Conservation (phyloP, 2,888 invertebrate genomes). For the Oscheius myriophilus region DNA sequence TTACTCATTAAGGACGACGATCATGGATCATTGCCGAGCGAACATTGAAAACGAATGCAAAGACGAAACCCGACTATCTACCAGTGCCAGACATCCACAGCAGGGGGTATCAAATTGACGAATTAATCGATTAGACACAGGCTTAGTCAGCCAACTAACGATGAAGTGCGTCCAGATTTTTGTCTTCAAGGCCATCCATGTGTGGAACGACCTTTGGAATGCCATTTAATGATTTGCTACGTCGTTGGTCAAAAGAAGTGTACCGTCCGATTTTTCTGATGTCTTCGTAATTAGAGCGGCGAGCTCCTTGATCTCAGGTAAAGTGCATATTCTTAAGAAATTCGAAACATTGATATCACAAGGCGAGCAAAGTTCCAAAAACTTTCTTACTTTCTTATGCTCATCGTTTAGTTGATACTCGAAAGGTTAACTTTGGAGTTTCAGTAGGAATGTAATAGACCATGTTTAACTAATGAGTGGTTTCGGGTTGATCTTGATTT, state of each 20-base stretch:
- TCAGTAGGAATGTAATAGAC: too few species aligned
- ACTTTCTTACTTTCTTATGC: too few species aligned
- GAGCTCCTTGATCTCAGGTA: too few species aligned
- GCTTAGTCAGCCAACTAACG: constrained; percentile 22
- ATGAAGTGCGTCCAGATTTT: constrained; percentile 16
- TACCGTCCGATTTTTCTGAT: neutral
- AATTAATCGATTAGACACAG: constrained; percentile 20
- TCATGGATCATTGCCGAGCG: too few species aligned
- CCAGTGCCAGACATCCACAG: neutral
- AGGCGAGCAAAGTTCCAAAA: too few species aligned
- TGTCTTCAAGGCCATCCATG: constrained; percentile 12
- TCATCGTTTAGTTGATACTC: too few species aligned
- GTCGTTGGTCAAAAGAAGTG: neutral
- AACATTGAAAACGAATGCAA: too few species aligned
- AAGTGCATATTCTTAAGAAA: too few species aligned
- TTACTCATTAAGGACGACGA: neutral
- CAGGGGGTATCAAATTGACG: neutral
- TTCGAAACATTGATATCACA: too few species aligned
- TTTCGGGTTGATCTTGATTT: too few species aligned
- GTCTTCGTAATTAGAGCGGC: neutral
- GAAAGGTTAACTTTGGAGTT: too few species aligned
- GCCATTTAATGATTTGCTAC: constrained; percentile 2
- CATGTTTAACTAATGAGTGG: too few species aligned
- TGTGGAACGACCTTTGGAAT: constrained; percentile 6
- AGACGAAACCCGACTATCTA: neutral